Evolutionary conservation across 2,888 invertebrate genomes (phyloP), one percentile per base, ranked within the genome.

Genomic region (Eupithecia inturbata): DNA sequence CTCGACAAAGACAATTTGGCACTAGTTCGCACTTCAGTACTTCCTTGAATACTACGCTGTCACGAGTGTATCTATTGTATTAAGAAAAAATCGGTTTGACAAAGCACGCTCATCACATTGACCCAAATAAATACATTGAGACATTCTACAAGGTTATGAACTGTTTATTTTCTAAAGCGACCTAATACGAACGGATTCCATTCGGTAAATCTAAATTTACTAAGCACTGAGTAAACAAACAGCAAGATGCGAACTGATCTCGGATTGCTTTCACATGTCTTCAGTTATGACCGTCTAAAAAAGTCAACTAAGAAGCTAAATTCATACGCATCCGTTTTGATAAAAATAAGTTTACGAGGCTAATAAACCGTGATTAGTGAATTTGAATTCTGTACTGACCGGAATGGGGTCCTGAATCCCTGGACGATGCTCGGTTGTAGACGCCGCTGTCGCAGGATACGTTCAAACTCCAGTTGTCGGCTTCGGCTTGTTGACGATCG

Each of bases 381-480:
- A 69, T 81, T 77, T 68, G 68, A 78, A 74, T 64, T 67, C 74
- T 76, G 77, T 82, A 88, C 92, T 91, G 77, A 95, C 95, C 94
- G 78, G 95, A 95, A 84, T 95, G 94, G 33, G 95, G 95, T 75
- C 95, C 95, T 70, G 95, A 95, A 81, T 95, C 95, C 77, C 95
- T 90, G 71, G 95, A 95, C 31, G 95, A 95, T 36, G 95, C 95
- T 33, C 96, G 95, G 83, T 96, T 96, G 86, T 95, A 95, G 78
- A 95, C 95, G 74, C 95, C 95, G 84, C 95, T 95, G 83, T 95
- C 95, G 77, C 95, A 95, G 74, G 95, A 95, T 78, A 95, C 94
- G 86, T 95, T 95, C 79, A 95, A 85, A 77, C 95, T 94, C 95
- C 95, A 95, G 83, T 92, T 93, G 79, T 95, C 95, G 0, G 90